These are phyloP conservation scores for Gavialis gangeticus DNA, from an alignment of 2,113 vertebrate species.

Conservation along the genomic window DNA sequence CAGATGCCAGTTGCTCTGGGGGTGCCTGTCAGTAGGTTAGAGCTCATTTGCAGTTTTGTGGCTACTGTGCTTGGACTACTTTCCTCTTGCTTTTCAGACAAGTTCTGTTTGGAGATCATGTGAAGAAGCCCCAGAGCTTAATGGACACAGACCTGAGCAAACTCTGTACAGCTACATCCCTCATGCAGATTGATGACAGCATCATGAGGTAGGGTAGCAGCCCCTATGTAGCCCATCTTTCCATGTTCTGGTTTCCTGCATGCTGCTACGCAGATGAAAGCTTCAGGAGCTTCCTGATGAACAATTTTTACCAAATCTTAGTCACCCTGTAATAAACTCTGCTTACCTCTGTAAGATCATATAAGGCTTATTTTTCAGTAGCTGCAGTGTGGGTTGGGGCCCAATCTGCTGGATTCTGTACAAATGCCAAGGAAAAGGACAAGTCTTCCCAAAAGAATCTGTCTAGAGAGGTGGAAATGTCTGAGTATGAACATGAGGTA, in stretches of 20 bases:
- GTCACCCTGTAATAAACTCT: neutral
- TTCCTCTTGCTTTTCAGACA: conserved; percentile 78
- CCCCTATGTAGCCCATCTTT: neutral
- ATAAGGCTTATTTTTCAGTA: neutral
- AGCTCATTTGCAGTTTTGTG: neutral
- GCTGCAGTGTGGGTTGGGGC: neutral
- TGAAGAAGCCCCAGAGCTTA: conserved; percentile 79
- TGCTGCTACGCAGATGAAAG: neutral
- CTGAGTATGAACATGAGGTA: neutral
- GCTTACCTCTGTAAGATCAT: neutral
- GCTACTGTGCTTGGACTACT: neutral
- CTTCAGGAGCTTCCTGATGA: neutral
- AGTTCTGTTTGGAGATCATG: conserved; percentile 87
- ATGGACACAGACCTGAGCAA: conserved; percentile 88
- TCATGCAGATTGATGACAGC: conserved; percentile 97
- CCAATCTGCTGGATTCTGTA: neutral
- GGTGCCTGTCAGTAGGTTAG: neutral
- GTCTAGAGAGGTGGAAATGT: neutral
- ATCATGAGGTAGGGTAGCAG: conserved; percentile 90
- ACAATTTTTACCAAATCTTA: neutral
- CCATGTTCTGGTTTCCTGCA: neutral
- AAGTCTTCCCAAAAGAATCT: neutral
- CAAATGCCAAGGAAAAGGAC: neutral
- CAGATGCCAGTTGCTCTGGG: neutral
- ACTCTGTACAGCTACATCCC: conserved; percentile 95